Evolutionary conservation across 1,140 invertebrate genomes (phyloP), one percentile per base, ranked within the genome.

Genomic region (Dysdera silvatica): DNA sequence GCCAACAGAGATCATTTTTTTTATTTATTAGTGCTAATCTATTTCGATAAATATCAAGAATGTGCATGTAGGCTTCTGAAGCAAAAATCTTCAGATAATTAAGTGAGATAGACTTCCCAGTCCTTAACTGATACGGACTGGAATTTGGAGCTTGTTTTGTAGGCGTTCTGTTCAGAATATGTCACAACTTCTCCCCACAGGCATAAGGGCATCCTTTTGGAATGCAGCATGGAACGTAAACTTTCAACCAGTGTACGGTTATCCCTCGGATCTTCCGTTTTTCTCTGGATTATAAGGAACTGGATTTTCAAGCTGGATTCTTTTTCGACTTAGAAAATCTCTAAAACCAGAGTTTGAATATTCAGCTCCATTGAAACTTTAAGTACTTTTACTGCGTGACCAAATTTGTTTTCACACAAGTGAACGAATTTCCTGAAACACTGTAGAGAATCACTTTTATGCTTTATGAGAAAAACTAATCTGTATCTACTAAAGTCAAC

Each of bases 291-390:
- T 32, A 40, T 66, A 56, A 41, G 59, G 41, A 23, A 41, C 20
- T 45, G 26, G 33, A 16, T 45, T 40, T 52, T 60, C 28, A 23
- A 55, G 23, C n/a, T 43, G 29, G 6, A 60, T 52, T 3, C 56
- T 47, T 29, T 68, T 37, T 18, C 40, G 59, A 3, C 32, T 47
- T 24, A 56, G 31, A 10, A 48, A 28, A 23, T 28, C 20, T 2
- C 14, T 14, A 4, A 56, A 47, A 41, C 52, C 58, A 23, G 68
- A 67, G 53, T 70, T 77, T 0, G 69, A 26, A 67, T 76, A 78
- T 66, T 79, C 77, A 16, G 29, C 69, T 5, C 77, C 78, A 69
- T 79, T 79, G 51, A 79, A 45, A 68, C 70, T 48, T 73, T 72
- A 2, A 78, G 32, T 28, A 20, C 59, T 57, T 71, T 73, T 47